phyloP scores from a whole-genome alignment of 2,888 invertebrate genomes.

The Clitarchus hookeri region DNA sequence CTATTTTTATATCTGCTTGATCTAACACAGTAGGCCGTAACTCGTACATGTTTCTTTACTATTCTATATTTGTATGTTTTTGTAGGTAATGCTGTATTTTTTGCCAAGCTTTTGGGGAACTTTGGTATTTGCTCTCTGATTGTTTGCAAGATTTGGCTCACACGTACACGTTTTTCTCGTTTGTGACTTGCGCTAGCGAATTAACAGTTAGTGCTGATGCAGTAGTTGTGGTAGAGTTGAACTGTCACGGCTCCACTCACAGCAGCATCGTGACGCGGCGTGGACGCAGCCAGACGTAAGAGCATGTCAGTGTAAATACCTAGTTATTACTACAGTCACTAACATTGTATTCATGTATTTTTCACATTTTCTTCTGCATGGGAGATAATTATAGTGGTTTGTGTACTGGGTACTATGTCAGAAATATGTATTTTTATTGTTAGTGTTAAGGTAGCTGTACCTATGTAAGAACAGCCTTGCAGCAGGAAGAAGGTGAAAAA shows the following conservation, averaged over 20 bases:
- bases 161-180: neutral
- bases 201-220: neutral
- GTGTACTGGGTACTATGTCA: neutral
- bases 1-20: slow-evolving; percentile 17
- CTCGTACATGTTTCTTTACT: neutral
- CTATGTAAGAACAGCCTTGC: too few relatives aligned
- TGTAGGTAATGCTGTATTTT: slow-evolving; percentile 22
- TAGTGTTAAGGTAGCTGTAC: too few relatives aligned
- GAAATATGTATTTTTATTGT: neutral
- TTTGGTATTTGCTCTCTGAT: slow-evolving; percentile 17
- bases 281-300: neutral
- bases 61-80: neutral
- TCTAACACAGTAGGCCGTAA: slow-evolving; percentile 10
- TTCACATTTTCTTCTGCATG: neutral
- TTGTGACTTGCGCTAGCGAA: slow-evolving; percentile 7
- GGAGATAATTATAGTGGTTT: neutral
- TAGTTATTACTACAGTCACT: neutral
- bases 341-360: neutral
- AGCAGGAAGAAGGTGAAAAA: too few relatives aligned
- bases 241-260: neutral
- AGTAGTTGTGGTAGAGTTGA: slow-evolving; percentile 2
- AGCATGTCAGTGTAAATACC: neutral
- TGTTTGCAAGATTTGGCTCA: neutral
- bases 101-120: slow-evolving; percentile 20
- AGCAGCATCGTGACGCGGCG: neutral